Base-by-base conservation (phyloP, 2,113 vertebrate species). In the Vulpes ferrilata region DNA sequence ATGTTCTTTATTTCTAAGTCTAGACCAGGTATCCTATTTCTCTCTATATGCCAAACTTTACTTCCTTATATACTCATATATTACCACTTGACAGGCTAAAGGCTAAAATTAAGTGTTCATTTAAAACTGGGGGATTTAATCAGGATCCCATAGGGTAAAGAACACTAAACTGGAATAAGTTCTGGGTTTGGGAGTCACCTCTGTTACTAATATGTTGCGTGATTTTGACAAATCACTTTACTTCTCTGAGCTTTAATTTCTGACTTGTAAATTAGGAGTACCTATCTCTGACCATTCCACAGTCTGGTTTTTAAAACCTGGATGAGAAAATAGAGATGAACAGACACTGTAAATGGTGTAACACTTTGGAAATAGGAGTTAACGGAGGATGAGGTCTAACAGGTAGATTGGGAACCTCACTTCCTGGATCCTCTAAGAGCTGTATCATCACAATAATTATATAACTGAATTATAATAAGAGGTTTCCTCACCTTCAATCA, bases 271-370 rank as follows among this genome's bases (percentile, higher is more conserved):
- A 93, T 48, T 35, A 55, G 0, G 3, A 0, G 2, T 62, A 76
- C 25, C 30, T 93, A 25, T 71, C 73, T 17, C 25, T 90, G 32
- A 65, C n/a, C 15, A 80, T 69, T 16, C 57, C 57, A 30, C 25
- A 60, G 4, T 1, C n/a, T 55, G 69, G 82, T 94, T 90, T 93
- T 95, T 90, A 19, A 95, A 93, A 87, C 19, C 13, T 5, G 78
- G 38, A 53, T 65, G 32, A 69, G n/a, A 67, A 38, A 6, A 89
- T 88, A 7, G 83, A 95, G 16, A 86, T 13, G 60, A 83, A 78
- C 3, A n/a, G 19, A 86, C 15, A 59, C 78, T 55, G n/a, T 69
- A 76, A 74, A 53, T 4, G 80, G 5, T 55, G 7, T n/a, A 94
- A 83, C 10, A 79, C 20, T 73, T 91, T 86, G 25, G 35, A 90